These are phyloP conservation scores for Caenorhabditis japonica DNA, from an alignment of 2,888 invertebrate species.

Conservation along the genomic window DNA sequence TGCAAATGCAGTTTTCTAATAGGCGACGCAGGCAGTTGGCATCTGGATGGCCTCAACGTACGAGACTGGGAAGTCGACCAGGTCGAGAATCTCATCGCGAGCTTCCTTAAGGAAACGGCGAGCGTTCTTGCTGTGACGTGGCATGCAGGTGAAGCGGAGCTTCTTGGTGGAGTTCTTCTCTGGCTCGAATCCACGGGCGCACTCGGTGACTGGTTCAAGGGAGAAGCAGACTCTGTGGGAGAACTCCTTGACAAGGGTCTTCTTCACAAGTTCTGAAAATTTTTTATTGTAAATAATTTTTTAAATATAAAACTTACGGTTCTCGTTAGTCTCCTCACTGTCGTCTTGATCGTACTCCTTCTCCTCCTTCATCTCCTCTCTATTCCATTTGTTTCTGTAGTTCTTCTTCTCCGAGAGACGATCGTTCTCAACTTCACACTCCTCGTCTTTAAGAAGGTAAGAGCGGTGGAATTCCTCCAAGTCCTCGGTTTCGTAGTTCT, in stretches of 20 bases:
- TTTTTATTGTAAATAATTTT: no score
- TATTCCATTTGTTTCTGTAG: conserved; percentile 52
- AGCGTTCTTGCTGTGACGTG: conserved; percentile 64
- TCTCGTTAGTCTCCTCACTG: conserved; percentile 11
- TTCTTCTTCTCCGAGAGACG: conserved; percentile 58
- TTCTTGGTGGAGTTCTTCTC: conserved; percentile 39
- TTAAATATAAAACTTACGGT: conserved; percentile 14
- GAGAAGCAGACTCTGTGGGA: conserved; percentile 72
- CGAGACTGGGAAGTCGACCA: conserved; percentile 49
- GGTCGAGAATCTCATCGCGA: conserved; percentile 47
- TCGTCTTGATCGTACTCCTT: conserved; percentile 13
- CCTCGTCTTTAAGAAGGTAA: conserved; percentile 62
- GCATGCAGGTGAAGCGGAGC: conserved; percentile 67
- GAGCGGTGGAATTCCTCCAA: conserved; percentile 73
- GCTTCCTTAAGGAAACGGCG: conserved; percentile 62
- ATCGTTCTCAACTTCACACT: conserved; percentile 54
- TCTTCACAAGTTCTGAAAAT: conserved; percentile 62
- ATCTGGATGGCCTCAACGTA: conserved; percentile 55
- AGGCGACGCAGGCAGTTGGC: conserved; percentile 52
- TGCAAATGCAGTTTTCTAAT: conserved; percentile 10
- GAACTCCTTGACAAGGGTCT: conserved; percentile 68
- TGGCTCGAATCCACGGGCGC: conserved; percentile 50
- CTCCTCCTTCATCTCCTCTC: conserved; percentile 31
- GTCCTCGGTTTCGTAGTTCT: conserved; percentile 62
- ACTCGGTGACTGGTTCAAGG: conserved; percentile 64